These are phyloP conservation scores for Sus scrofa DNA, from an alignment of 2,113 vertebrate species.

Conservation along the genomic window DNA sequence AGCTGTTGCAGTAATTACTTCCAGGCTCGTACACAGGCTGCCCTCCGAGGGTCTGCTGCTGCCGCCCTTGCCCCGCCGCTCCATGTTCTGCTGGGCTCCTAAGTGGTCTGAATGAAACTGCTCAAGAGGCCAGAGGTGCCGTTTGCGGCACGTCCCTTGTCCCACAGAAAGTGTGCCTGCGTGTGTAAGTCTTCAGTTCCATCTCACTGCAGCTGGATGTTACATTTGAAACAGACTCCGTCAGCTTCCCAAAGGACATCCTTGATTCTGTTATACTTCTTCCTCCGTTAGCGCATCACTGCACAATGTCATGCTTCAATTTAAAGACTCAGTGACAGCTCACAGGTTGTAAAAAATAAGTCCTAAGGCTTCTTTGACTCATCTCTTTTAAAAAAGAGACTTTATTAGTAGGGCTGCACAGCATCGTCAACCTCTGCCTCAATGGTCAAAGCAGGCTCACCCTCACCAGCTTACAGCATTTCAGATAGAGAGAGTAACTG, in stretches of 20 bases:
- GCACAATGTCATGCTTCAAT: constrained; percentile 59
- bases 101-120: background rate
- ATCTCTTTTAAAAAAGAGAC: background rate
- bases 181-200: constrained; percentile 19
- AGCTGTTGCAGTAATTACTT: background rate
- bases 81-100: background rate
- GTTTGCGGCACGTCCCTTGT: background rate
- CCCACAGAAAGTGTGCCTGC: background rate
- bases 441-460: background rate
- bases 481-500: background rate
- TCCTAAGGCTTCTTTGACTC: background rate
- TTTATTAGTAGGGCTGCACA: background rate
- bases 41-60: background rate
- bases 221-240: constrained; percentile 39
- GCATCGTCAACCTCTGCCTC: background rate
- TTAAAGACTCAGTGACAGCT: constrained; percentile 57
- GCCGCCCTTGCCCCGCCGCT: background rate
- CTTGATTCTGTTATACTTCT: background rate
- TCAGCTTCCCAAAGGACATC: constrained; percentile 56
- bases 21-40: background rate
- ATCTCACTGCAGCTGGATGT: constrained; percentile 24
- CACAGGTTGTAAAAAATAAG: constrained; percentile 14
- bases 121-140: background rate
- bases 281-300: constrained; percentile 26
- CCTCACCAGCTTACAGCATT: background rate